Evolutionary conservation across 2,888 invertebrate genomes (phyloP), one percentile per base, ranked within the genome.

Genomic region (Sesamia inferens): DNA sequence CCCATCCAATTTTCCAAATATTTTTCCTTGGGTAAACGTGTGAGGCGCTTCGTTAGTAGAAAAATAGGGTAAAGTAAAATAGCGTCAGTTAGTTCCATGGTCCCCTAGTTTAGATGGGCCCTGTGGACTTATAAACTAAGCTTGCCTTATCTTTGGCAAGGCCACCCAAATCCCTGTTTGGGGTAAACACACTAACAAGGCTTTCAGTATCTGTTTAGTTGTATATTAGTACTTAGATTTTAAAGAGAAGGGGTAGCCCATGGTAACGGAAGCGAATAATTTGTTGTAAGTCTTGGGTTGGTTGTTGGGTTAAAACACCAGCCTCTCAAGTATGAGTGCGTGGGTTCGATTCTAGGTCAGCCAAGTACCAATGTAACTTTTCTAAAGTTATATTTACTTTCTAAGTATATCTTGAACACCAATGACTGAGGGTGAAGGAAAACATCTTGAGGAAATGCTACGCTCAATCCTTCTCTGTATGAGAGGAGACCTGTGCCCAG

Each of bases 61-160:
- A 31, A 76, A 72, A 42, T 72, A 63, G 75, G 71, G 74, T 64
- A 42, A 61, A 68, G 71, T 65, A 74, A 80, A 79, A 82, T 79
- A 44, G 68, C 76, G 59, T 59, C 79, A 82, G 80, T 87, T 82
- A 77, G 79, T 39, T 71, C 70, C 44, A 68, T 68, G 74, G 86
- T 61, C 66, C 78, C 79, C 71, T 80, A 86, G 86, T 87, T 78
- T 69, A 51, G 74, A n/a, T n/a, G 73, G 51, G 82, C 85, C 81
- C 85, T 51, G 69, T 55, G 83, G 85, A 65, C 81, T 85, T 83
- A 81, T 85, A 85, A 86, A 82, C 58, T 83, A 82, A 83, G 84
- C 79, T 81, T 79, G 69, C 76, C 68, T 84, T 86, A 86, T 86
- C 84, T 84, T 76, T 61, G 62, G 62, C 69, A 67, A 63, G 39